A percentile compares a stretch with the other conserved stretches of the same genome.
phyloP scores from a whole-genome alignment of 2,113 vertebrate genomes.

The Desmodus rotundus region DNA sequence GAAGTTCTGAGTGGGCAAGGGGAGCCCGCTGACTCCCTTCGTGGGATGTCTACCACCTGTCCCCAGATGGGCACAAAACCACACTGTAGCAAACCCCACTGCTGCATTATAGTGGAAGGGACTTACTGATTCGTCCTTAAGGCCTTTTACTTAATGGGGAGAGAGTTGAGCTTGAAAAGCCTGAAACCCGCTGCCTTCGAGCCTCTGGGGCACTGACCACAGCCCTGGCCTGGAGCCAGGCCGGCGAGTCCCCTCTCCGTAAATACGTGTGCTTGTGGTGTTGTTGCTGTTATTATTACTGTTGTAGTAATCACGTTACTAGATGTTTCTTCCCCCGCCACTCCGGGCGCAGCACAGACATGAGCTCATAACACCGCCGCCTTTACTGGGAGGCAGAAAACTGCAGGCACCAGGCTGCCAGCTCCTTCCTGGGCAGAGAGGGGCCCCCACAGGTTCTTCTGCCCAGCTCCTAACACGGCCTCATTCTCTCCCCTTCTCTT shows the following conservation, averaged over 20 bases:
- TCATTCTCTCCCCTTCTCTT: not conserved
- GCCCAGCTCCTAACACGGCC: not conserved
- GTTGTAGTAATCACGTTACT: slow-evolving; percentile 27
- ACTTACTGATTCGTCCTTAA: not conserved
- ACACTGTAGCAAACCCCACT: not conserved
- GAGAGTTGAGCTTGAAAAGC: not conserved
- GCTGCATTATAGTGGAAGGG: not conserved
- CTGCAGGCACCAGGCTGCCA: not conserved
- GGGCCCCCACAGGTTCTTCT: not conserved
- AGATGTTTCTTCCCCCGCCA: not conserved
- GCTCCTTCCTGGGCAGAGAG: not conserved
- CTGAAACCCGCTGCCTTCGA: not conserved
- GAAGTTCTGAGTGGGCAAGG: not conserved
- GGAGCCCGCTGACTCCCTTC: not conserved
- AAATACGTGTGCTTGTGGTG: not conserved
- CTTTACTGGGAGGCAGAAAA: slow-evolving; percentile 30
- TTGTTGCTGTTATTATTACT: slow-evolving; percentile 33
- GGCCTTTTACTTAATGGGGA: not conserved
- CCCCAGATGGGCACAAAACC: not conserved
- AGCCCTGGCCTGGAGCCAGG: not conserved
- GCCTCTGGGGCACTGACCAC: not conserved
- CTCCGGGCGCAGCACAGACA: slow-evolving; percentile 51
- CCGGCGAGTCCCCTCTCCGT: not conserved
- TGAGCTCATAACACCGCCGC: slow-evolving; percentile 49
- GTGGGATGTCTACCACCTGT: not conserved